A percentile compares a stretch with the other conserved stretches of the same genome.
These are phyloP conservation scores for Aplysina aerophoba DNA, from an alignment of 37 sponge, comb jelly and placozoan genomes.

Conservation along the genomic window DNA sequence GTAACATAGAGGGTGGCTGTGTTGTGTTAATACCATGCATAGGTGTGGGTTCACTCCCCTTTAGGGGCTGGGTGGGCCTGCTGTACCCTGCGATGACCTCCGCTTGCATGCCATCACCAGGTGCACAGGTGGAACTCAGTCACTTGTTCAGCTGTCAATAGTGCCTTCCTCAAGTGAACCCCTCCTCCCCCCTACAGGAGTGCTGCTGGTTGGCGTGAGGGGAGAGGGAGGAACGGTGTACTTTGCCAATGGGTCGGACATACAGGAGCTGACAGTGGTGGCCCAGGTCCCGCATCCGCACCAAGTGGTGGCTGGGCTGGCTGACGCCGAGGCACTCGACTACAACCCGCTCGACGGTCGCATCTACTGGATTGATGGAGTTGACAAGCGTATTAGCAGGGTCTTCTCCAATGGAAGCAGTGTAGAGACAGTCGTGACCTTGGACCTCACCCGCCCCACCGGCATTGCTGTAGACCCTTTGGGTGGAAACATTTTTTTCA, in stretches of 20 bases:
- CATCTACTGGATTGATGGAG: conserved; percentile 8
- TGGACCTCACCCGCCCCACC: not conserved
- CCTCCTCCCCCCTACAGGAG: no score
- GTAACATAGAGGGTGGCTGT: no score
- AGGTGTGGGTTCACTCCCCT: no score
- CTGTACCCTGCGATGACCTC: no score
- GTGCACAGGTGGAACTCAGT: no score
- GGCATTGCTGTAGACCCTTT: conserved; percentile 21
- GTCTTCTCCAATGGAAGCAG: not conserved
- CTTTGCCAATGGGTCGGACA: not conserved
- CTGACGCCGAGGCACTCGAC: not conserved
- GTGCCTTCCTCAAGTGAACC: no score
- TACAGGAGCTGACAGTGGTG: not conserved
- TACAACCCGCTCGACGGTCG: not conserved
- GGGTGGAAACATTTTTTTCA: not conserved
- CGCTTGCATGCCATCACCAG: no score
- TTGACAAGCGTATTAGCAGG: not conserved
- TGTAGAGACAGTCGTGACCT: not conserved
- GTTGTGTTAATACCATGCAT: no score
- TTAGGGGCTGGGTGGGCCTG: no score
- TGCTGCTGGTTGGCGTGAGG: no score
- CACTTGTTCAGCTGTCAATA: no score
- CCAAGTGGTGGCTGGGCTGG: not conserved
- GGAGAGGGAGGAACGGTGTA: not conserved
- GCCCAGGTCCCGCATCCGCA: no score